Percentiles rank a stretch among this genome's conserved stretches.
These are phyloP conservation scores for Prosopocoilus inquinatus DNA, from an alignment of 2,888 invertebrate species.

Conservation along the genomic window DNA sequence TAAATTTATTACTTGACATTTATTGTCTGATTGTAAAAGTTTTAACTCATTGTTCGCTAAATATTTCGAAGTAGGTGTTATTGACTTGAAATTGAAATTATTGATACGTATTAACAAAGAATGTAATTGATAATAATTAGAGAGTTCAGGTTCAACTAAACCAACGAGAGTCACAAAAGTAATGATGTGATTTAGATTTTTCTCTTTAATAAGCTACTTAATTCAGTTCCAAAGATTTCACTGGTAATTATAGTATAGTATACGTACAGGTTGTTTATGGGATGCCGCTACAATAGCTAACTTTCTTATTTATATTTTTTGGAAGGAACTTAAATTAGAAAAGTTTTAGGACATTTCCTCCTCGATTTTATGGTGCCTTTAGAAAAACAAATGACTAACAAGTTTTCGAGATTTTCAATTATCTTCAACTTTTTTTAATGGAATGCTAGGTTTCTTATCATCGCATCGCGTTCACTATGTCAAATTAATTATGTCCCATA, in stretches of 20 bases:
- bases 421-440: too few species aligned
- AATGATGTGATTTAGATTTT: neutral
- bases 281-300: too few species aligned
- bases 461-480: too few species aligned
- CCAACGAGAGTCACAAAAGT: neutral
- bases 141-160: neutral
- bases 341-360: too few species aligned
- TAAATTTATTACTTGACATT: conserved; percentile 4
- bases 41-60: conserved; percentile 3
- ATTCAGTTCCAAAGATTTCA: neutral
- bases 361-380: too few species aligned
- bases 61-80: conserved; percentile 5
- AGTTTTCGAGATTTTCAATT: too few species aligned
- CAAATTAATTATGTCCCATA: too few species aligned
- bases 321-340: too few species aligned
- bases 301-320: too few species aligned
- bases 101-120: conserved; percentile 2
- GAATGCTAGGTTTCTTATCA: too few species aligned
- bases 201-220: neutral
- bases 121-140: neutral
- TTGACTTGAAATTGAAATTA: neutral
- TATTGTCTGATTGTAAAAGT: neutral
- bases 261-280: neutral
- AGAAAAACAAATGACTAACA: too few species aligned
- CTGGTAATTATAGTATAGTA: neutral